Evolutionary conservation across 2,113 vertebrate species (phyloP).

Genomic region (Oxyura jamaicensis): DNA sequence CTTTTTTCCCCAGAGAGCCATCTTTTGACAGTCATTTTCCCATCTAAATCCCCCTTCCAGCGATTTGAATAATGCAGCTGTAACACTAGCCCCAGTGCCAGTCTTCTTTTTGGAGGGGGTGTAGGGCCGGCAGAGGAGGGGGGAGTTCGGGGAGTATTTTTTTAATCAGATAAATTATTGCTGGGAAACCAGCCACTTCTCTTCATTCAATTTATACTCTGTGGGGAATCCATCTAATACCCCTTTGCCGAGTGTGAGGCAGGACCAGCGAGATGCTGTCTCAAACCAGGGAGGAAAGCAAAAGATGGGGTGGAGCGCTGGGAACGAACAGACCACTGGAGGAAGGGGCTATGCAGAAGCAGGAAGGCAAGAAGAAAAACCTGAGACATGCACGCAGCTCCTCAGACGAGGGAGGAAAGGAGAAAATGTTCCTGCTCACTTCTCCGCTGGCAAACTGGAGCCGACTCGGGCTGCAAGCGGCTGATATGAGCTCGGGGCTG

Average conservation of each 20-base stretch:
- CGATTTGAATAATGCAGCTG: slow-evolving; percentile 28
- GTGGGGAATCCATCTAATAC: slow-evolving; percentile 77
- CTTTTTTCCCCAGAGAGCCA: background rate
- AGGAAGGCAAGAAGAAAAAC: slow-evolving; percentile 6
- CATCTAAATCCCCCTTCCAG: slow-evolving; percentile 36
- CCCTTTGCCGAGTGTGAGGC: slow-evolving; percentile 64
- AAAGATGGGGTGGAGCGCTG: slow-evolving; percentile 74
- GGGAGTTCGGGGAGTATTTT: slow-evolving; percentile 42
- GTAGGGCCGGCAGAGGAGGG: background rate
- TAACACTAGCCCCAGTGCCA: slow-evolving; percentile 1
- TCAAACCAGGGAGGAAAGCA: slow-evolving; percentile 69
- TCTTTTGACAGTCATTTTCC: slow-evolving; percentile 37
- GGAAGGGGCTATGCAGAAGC: slow-evolving; percentile 12
- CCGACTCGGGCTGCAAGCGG: background rate
- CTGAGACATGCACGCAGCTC: slow-evolving; percentile 4
- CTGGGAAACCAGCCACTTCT: slow-evolving; percentile 72
- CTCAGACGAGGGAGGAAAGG: background rate
- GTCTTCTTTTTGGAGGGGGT: background rate
- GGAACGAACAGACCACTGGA: background rate
- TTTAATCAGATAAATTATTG: slow-evolving; percentile 70
- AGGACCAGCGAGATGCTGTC: slow-evolving; percentile 67
- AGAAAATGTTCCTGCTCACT: slow-evolving; percentile 37
- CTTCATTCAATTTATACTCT: slow-evolving; percentile 71
- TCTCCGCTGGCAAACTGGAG: slow-evolving; percentile 31
- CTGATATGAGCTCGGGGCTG: background rate